Evolutionary conservation across 2,888 invertebrate species (phyloP).

Genomic region (Nysson spinosus): DNA sequence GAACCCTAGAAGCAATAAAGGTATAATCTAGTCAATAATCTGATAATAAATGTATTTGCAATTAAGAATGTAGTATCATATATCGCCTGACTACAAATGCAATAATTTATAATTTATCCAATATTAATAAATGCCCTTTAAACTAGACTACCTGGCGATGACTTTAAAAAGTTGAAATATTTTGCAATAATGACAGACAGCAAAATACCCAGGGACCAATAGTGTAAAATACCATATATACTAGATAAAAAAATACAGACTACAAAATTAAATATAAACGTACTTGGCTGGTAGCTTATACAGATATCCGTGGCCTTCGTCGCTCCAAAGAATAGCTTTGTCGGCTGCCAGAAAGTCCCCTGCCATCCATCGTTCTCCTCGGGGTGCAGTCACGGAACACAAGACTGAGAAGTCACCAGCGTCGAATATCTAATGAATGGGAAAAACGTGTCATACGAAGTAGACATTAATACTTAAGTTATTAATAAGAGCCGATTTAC

Average conservation of each 20-base stretch:
- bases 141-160: slow-evolving; percentile 14
- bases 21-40: slow-evolving; percentile 51
- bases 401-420: slow-evolving; percentile 97
- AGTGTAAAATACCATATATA: background rate
- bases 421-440: slow-evolving; percentile 82
- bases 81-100: slow-evolving; percentile 12
- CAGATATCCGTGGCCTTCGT: slow-evolving; percentile 96
- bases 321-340: slow-evolving; percentile 95
- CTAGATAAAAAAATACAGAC: slow-evolving; percentile 12
- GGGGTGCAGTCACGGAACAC: slow-evolving; percentile 93
- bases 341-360: slow-evolving; percentile 96
- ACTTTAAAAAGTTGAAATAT: slow-evolving; percentile 7
- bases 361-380: slow-evolving; percentile 95
- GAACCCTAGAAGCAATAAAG: slow-evolving; percentile 71
- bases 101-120: slow-evolving; percentile 11
- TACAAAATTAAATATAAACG: slow-evolving; percentile 72
- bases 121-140: slow-evolving; percentile 9
- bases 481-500: slow-evolving; percentile 74
- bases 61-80: slow-evolving; percentile 10
- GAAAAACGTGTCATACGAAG: slow-evolving; percentile 1
- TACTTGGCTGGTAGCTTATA: slow-evolving; percentile 98
- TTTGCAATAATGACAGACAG: slow-evolving; percentile 4
- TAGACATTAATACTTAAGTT: background rate
- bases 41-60: slow-evolving; percentile 13
- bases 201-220: slow-evolving; percentile 6